Percentiles rank a stretch among this genome's conserved stretches.
These are phyloP conservation scores for Rotaria macrura DNA, from an alignment of 2,888 invertebrate species.

Conservation along the genomic window DNA sequence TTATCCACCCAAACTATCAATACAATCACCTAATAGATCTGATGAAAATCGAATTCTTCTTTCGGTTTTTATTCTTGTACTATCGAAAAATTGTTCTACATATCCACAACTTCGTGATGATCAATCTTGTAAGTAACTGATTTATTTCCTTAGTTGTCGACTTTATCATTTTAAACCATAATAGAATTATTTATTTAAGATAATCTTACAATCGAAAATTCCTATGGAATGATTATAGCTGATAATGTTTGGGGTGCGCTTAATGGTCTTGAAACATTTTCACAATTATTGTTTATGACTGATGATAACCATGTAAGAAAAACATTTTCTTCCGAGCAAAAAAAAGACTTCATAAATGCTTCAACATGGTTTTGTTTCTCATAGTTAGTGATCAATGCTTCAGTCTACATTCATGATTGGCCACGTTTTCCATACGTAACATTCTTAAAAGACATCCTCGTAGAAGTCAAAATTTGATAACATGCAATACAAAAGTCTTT, in stretches of 20 bases:
- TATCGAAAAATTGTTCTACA: background rate
- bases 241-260: constrained; percentile 32
- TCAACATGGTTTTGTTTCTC: background rate
- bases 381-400: constrained; percentile 30
- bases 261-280: constrained; percentile 33
- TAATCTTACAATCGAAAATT: background rate
- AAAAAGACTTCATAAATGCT: background rate
- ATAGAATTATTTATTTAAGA: background rate
- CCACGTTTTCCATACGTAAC: constrained; percentile 32
- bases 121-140: background rate
- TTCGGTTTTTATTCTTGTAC: background rate
- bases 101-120: background rate
- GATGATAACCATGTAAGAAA: background rate
- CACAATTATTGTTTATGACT: constrained; percentile 29
- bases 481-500: too few species aligned
- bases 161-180: too few species aligned
- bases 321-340: too few species aligned
- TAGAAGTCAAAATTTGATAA: too few species aligned
- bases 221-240: background rate
- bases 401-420: constrained; percentile 23
- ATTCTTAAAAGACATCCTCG: too few species aligned
- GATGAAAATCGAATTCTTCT: background rate
- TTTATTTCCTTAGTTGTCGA: too few species aligned
- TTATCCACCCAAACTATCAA: constrained; percentile 43
- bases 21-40: background rate